Percentiles rank a stretch among this genome's conserved stretches.
These are phyloP conservation scores for Pycnomerus fuliginosus DNA, from an alignment of 2,888 invertebrate genomes.

Conservation along the genomic window DNA sequence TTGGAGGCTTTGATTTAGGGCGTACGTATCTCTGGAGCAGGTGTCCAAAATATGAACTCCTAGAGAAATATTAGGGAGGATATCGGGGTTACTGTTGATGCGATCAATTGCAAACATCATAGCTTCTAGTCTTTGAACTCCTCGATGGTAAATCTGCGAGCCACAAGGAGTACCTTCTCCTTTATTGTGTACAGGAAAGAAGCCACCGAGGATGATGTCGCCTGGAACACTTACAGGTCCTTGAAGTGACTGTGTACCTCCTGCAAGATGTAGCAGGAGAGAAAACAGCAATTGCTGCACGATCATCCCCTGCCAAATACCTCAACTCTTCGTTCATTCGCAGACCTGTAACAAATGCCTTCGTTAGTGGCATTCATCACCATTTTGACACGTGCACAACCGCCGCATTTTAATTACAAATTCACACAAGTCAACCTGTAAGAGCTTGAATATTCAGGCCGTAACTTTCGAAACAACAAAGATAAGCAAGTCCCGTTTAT, in stretches of 20 bases:
- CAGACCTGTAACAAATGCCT: conserved; percentile 28
- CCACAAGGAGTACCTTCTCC: conserved; percentile 55
- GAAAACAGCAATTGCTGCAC: conserved; percentile 26
- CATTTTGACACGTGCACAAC: neutral
- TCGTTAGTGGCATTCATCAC: conserved; percentile 7
- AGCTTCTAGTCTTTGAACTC: conserved; percentile 64
- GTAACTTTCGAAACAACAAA: too few relatives aligned
- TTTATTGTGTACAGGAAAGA: conserved; percentile 64
- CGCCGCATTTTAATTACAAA: conserved; percentile 1
- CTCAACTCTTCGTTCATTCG: conserved; percentile 21
- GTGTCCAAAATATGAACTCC: conserved; percentile 64
- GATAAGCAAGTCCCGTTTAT: too few relatives aligned
- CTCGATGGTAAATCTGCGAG: conserved; percentile 59
- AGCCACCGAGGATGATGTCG: conserved; percentile 61
- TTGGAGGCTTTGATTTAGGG: conserved; percentile 62
- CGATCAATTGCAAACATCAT: conserved; percentile 61
- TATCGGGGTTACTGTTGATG: conserved; percentile 55
- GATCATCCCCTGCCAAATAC: conserved; percentile 30
- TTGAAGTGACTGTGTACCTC: conserved; percentile 29
- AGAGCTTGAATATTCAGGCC: too few relatives aligned
- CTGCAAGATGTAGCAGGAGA: conserved; percentile 27
- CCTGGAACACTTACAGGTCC: conserved; percentile 54
- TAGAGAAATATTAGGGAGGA: conserved; percentile 58
- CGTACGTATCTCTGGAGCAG: conserved; percentile 62
- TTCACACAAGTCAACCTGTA: neutral